Base-by-base conservation (phyloP, 2,888 invertebrate species). In the Microctonus hyperodae region DNA sequence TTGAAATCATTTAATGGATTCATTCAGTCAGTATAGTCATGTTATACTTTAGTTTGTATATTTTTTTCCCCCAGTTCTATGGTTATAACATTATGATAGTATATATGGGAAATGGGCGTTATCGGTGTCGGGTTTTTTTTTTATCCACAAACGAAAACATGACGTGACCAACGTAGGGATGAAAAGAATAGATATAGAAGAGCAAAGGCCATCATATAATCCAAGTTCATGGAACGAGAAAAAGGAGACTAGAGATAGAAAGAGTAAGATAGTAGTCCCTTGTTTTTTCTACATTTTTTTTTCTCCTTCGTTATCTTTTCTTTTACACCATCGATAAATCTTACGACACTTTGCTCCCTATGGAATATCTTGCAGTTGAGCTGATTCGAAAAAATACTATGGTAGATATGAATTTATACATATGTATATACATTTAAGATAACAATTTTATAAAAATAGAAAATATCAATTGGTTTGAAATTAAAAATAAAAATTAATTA, bases 1-100 rank as follows among this genome's bases (percentile, higher is more conserved):
- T 28, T 20, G n/a, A 33, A 56, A 64, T 64, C 70, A 69, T 70
- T 73, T 70, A 74, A 74, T 74, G 74, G 75, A 76, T 70, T 67
- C 70, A 59, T 9, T 44, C 44, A 16, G 7, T 37, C 61, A 50
- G 44, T 40, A 53, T 35, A n/a, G n/a, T 37, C 44, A 58, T 37
- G 37, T 37, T 37, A n/a, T 37, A 35, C n/a, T n/a, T n/a, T n/a
- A n/a, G n/a, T n/a, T n/a, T n/a, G n/a, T 28, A 5, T 28, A 5
- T 28, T 3, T 44, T 44, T 16, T 44, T 44, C 44, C 44, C 16
- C 7, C 44, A 20, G 44, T 5, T 44, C 3, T 20, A 16, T 44
- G 16, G n/a, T 5, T 1, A 44, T 44, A 44, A 44, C 44, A 7
- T 44, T 7, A 7, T 40, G n/a, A 2, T 33, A 61, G 50, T 48